Base-by-base conservation (phyloP, 2,888 invertebrate genomes). In the Amblyjoppa proteus region DNA sequence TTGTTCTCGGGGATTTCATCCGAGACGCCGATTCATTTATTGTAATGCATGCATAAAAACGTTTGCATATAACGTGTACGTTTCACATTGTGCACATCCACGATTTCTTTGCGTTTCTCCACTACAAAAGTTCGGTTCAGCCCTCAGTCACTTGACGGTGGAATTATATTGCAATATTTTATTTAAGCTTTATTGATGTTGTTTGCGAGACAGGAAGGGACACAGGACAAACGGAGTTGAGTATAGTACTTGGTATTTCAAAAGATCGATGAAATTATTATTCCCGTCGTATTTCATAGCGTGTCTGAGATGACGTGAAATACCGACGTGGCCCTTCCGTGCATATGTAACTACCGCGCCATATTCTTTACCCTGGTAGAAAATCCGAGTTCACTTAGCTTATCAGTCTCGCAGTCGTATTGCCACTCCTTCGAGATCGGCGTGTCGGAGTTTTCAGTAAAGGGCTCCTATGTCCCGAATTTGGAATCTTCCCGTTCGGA, bases 1-100 rank as follows among this genome's bases (percentile, higher is more conserved):
- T 82, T 71, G 51, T 61, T 70, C 81, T 38, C 31, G 53, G 64
- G n/a, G 28, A 53, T 20, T 74, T 66, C 45, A 81, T 51, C 58
- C 53, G n/a, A 13, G 53, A 49, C n/a, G 11, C 2, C 9, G 73
- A 20, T 82, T 76, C 38, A 76, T 81, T 69, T 66, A 64, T 82
- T 7, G 13, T 28, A 51, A 28, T 28, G 61, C 13, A 28, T 58
- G 11, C n/a, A 20, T 28, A 9, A 4, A 13, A 61, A 25, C 28
- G 28, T 31, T 31, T 51, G 5, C 34, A 56, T n/a, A 51, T 45
- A n/a, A 9, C 16, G 31, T 53, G 31, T 53, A n/a, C 20, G 6
- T 53, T 20, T 53, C 20, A 20, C 16, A n/a, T 7, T 53, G 7
- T 53, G 53, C 6, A 20, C 20, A 53, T 53, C 5, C 0, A 53